Evolutionary conservation across 2,888 invertebrate species (phyloP).

Genomic region (Ferrisia virgata): DNA sequence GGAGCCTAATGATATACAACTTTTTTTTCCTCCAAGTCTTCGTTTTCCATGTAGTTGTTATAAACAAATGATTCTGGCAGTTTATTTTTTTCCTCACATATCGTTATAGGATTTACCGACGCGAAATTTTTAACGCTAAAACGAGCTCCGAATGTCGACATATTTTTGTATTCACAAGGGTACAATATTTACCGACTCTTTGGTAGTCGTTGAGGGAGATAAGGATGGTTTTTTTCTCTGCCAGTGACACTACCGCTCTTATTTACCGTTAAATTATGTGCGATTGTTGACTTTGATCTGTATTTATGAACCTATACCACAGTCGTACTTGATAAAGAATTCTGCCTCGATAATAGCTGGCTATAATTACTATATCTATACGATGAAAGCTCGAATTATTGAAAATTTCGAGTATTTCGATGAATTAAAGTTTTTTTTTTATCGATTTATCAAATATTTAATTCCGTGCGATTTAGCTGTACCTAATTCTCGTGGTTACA

Average conservation of each 20-base stretch:
- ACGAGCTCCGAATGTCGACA: constrained; percentile 9
- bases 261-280: constrained; percentile 7
- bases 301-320: neutral
- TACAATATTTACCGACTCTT: constrained; percentile 21
- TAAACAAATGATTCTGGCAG: constrained; percentile 12
- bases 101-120: neutral
- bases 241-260: neutral
- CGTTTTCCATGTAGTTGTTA: neutral
- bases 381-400: too few relatives aligned
- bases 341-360: constrained; percentile 3
- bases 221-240: neutral
- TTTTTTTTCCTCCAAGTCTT: neutral
- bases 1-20: neutral
- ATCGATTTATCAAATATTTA: too few relatives aligned
- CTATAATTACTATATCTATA: too few relatives aligned
- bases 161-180: constrained; percentile 27
- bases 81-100: constrained; percentile 3
- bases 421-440: too few relatives aligned
- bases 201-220: constrained; percentile 13
- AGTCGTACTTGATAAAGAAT: neutral
- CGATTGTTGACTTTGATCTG: neutral
- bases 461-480: too few relatives aligned
- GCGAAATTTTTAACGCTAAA: constrained; percentile 18
- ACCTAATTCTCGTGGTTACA: too few relatives aligned
- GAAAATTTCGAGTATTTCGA: too few relatives aligned